Evolutionary conservation across 2,888 invertebrate species (phyloP), one percentile per base, ranked within the genome.

Genomic region (Drosophila lutescens): DNA sequence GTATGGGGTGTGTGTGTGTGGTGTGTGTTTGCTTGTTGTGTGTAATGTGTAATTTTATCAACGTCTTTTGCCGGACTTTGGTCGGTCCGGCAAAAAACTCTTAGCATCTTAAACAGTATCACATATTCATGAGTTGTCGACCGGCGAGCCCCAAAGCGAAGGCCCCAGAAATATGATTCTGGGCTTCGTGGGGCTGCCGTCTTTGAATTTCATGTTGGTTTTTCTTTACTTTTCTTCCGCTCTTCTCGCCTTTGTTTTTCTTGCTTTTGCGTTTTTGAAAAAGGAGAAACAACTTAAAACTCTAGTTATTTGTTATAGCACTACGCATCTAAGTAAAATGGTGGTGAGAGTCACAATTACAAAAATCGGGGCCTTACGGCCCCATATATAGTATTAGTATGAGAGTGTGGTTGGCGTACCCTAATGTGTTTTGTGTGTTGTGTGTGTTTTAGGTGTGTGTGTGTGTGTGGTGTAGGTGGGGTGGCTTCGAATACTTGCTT

Each of bases 91-190:
- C 72, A 76, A 63, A 74, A 84, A 81, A 88, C 87, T 81, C 90
- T 90, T 90, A 90, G 90, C 89, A 87, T 90, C 90, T 90, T 90
- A 90, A 90, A 89, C 89, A 88, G 90, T 88, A 90, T 90, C 90
- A 90, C 90, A 90, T 89, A 90, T 90, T 90, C 90, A 90, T 90
- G 90, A 90, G 90, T 90, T 89, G 87, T 85, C 86, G 84, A 85
- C 87, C 73, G 69, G 76, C 71, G 78, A 58, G 63, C 46, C 63
- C 66, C 68, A 57, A 36, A 43, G 20, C 23, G 26, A 53, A 46
- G 40, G 46, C 53, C 60, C 40, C 49, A 49, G 49, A 49, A 49
- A 57, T 49, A 50, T 41, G 26, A 26, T 49, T 49, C 23, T 34
- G 47, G 53, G 44, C 7, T 9, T 15, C 44, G 43, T 57, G 55